Base-by-base conservation (phyloP, 2,888 invertebrate genomes). In the Torymus texanus region DNA sequence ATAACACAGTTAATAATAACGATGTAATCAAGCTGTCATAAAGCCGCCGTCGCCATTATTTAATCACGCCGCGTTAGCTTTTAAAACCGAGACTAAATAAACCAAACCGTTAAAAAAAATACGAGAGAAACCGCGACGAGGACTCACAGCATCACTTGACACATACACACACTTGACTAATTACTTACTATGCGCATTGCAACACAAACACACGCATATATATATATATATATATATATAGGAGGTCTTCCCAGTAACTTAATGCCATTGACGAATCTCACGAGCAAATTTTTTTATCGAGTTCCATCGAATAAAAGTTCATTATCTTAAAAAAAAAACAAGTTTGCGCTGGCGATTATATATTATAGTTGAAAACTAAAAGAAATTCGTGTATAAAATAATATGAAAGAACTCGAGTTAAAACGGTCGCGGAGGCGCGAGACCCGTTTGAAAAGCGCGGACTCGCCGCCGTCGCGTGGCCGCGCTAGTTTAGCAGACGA, bases 191-290 rank as follows among this genome's bases (percentile, higher is more conserved):
- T 41, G 41, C 41, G 18, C 29, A 66, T 61, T 55, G 4, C 50
- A 65, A 71, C 14, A n/a, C 11, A 78, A 50, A 65, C 5, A 63
- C 63, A 58, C 16, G 12, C n/a, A 13, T 55, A 74, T 65, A 71
- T 61, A n/a, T n/a, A n/a, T n/a, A n/a, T n/a, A 13, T 55, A 74
- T 65, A 13, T 55, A 74, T 65, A 53, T 61, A 76, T 68, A 80
- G 59, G 63, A 77, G 63, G 77, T 80, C 77, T 80, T 80, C 73
- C 73, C 76, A 56, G 18, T 16, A 63, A 77, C 18, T 73, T 80
- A 41, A 41, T 8, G 56, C 62, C 50, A 56, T 68, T 66, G n/a
- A 75, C 13, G 62, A 62, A 72, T 62, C 41, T 41, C 29, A 73
- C 12, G 53, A 55, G 75, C 41, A 24, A 66, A 21, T 11, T 59